A percentile compares a stretch with the other conserved stretches of the same genome.
Evolutionary conservation across 2,113 vertebrate genomes (phyloP).

Genomic region (Sardina pilchardus): DNA sequence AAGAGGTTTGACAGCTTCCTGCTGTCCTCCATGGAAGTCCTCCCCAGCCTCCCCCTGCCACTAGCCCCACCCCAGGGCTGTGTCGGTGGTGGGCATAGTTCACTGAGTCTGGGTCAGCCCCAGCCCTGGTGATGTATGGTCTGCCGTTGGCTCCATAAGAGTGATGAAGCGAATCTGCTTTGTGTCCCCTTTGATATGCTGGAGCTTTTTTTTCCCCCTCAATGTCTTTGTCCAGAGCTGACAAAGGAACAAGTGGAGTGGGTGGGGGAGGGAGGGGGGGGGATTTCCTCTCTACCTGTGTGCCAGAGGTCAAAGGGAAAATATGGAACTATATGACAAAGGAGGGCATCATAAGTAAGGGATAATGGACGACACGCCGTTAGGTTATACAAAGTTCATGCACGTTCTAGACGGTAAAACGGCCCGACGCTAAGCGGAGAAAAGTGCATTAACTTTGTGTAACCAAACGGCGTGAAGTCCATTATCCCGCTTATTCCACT

Average conservation of each 20-base stretch:
- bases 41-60: not conserved
- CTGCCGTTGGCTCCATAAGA: not conserved
- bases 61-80: not conserved
- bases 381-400: too few species aligned
- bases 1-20: slow-evolving; percentile 16
- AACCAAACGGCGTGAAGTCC: too few species aligned
- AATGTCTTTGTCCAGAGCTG: slow-evolving; percentile 10
- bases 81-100: not conserved
- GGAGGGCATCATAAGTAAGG: too few species aligned
- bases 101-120: not conserved
- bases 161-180: not conserved
- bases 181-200: not conserved
- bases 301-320: not conserved
- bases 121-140: not conserved
- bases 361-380: too few species aligned
- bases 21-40: not conserved
- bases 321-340: too few species aligned
- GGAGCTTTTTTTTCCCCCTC: not conserved
- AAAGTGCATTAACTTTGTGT: too few species aligned
- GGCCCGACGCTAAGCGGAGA: too few species aligned
- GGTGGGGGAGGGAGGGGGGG: too few species aligned
- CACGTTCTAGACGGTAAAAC: too few species aligned
- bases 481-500: too few species aligned
- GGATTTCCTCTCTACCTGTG: not conserved
- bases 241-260: not conserved